These are phyloP conservation scores for Sabatieria punctata DNA, from an alignment of 2,888 invertebrate species.

Conservation along the genomic window DNA sequence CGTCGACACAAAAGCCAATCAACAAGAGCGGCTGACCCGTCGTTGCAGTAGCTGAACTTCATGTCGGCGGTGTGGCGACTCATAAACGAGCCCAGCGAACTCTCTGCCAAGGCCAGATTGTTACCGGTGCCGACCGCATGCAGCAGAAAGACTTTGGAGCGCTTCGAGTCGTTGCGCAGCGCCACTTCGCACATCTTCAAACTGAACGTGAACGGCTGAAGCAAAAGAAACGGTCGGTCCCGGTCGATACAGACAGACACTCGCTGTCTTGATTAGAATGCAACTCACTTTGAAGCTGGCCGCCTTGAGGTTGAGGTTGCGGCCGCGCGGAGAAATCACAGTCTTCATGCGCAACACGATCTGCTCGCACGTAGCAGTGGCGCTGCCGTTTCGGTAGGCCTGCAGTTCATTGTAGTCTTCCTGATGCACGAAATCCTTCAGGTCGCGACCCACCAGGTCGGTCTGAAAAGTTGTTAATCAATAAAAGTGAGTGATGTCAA, in stretches of 20 bases:
- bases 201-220: conserved; percentile 18
- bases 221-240: too few species aligned
- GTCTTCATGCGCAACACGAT: conserved; percentile 68
- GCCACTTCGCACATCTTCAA: conserved; percentile 18
- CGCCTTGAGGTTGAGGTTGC: conserved; percentile 77
- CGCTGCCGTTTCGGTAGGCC: conserved; percentile 22
- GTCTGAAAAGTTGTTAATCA: conserved; percentile 44
- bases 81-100: neutral
- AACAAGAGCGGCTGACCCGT: conserved; percentile 6
- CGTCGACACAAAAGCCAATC: neutral
- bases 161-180: neutral
- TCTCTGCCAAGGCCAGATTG: neutral
- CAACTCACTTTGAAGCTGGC: conserved; percentile 71
- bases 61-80: conserved; percentile 14
- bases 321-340: conserved; percentile 80
- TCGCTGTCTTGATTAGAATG: neutral
- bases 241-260: too few species aligned
- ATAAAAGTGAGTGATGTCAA: too few species aligned
- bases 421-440: conserved; percentile 82
- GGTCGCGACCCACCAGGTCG: conserved; percentile 82
- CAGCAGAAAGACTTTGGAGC: too few species aligned
- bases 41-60: conserved; percentile 18
- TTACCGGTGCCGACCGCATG: too few species aligned
- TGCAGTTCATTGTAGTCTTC: conserved; percentile 80
- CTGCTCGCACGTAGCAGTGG: conserved; percentile 38